Evolutionary conservation across 2,888 invertebrate species (phyloP).

Genomic region (Tolmerus cingulatus): DNA sequence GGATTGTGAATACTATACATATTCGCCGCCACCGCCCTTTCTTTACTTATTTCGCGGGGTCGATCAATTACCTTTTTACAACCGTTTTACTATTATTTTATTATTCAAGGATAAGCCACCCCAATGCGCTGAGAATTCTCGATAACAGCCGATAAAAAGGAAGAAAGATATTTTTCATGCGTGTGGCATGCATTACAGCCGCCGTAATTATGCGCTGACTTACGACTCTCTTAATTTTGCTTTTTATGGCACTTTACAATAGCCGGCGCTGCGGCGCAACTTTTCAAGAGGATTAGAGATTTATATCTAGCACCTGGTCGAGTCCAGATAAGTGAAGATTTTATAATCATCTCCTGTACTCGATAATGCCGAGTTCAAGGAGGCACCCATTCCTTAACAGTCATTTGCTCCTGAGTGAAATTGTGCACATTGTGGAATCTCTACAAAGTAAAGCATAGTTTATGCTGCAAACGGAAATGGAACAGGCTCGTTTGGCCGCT

Average conservation of each 20-base stretch:
- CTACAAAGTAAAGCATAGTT: background rate
- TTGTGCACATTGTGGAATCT: background rate
- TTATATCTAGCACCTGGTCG: constrained; percentile 25
- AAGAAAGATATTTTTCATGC: background rate
- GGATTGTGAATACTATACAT: too few relatives aligned
- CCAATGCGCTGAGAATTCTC: background rate
- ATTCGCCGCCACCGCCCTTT: background rate
- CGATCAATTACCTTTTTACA: background rate
- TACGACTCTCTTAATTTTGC: background rate
- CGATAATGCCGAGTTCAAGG: background rate
- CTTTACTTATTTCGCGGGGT: background rate
- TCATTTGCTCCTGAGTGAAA: background rate
- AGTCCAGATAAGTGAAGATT: background rate
- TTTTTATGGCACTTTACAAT: constrained; percentile 13
- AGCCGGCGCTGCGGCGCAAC: background rate
- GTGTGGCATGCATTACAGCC: background rate
- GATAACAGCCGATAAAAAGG: background rate
- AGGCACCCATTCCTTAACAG: background rate
- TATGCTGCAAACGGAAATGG: background rate
- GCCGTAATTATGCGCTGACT: background rate
- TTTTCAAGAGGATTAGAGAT: constrained; percentile 1
- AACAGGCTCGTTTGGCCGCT: background rate
- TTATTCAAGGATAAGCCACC: background rate
- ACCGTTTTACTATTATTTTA: background rate
- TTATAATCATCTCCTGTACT: background rate